These are phyloP conservation scores for Catharus ustulatus DNA, from an alignment of 2,797 vertebrate species.

Conservation along the genomic window DNA sequence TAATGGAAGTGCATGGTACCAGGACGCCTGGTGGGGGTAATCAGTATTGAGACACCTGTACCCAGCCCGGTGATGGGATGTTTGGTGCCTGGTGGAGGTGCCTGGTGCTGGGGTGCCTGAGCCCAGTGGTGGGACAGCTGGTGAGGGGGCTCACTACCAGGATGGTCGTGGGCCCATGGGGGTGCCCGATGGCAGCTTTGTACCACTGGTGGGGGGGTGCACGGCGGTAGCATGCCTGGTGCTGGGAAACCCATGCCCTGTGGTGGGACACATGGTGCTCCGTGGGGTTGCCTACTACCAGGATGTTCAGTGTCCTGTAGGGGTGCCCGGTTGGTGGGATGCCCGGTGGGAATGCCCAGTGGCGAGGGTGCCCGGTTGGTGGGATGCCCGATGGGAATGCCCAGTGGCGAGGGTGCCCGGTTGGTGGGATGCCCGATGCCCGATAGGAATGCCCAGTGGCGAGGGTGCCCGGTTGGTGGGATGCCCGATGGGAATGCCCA, in stretches of 20 bases:
- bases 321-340: background rate
- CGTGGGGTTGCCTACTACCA: background rate
- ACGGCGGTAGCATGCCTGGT: background rate
- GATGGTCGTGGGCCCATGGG: too few relatives aligned
- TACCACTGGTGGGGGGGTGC: background rate
- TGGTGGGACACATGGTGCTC: background rate
- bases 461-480: background rate
- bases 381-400: background rate
- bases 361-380: background rate
- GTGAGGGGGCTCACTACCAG: background rate
- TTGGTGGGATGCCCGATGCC: too few relatives aligned
- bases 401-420: background rate
- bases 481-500: background rate
- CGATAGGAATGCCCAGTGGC: background rate
- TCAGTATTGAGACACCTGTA: background rate
- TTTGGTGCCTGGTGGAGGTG: too few relatives aligned
- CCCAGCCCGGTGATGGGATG: fast-evolving
- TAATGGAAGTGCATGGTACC: background rate
- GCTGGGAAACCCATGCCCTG: background rate
- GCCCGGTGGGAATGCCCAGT: background rate
- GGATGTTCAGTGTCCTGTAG: background rate
- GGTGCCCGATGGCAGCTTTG: background rate
- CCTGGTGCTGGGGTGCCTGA: too few relatives aligned
- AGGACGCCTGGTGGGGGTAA: background rate
- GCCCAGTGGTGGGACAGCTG: background rate